phyloP scores from a whole-genome alignment of 30 jellyfish, hydroid and myxozoan species.

The Pelagia noctiluca region DNA sequence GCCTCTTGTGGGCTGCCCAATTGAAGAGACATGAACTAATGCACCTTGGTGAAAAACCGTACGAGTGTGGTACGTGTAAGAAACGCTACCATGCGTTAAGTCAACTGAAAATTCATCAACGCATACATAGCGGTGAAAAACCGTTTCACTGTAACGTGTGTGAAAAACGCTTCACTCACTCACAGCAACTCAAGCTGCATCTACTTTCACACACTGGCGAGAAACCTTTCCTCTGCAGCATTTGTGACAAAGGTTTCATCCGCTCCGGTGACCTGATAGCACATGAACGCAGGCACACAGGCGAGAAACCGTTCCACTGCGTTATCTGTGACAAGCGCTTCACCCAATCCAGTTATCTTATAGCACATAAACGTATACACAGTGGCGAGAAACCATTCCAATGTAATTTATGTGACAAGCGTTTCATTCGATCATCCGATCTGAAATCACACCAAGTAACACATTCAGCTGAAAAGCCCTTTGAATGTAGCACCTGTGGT shows the following conservation, averaged over 20 bases:
- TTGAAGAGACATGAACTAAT: conserved; percentile 95
- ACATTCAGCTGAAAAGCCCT: background rate
- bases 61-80: too few species aligned
- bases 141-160: conserved; percentile 97
- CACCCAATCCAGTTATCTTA: background rate
- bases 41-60: too few species aligned
- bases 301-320: background rate
- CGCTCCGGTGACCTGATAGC: conserved; percentile 84
- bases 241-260: conserved; percentile 95
- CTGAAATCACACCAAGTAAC: background rate
- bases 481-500: background rate
- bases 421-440: background rate
- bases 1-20: conserved; percentile 89
- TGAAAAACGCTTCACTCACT: conserved; percentile 96
- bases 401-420: background rate
- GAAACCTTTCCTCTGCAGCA: conserved; percentile 93
- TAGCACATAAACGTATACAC: background rate
- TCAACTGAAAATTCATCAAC: too few species aligned
- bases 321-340: background rate
- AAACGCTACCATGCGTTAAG: too few species aligned
- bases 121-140: conserved; percentile 93
- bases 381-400: background rate
- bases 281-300: background rate
- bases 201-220: conserved; percentile 94
- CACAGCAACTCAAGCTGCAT: conserved; percentile 94